Evolutionary conservation across 2,888 invertebrate genomes (phyloP).

Genomic region (Labia minor): DNA sequence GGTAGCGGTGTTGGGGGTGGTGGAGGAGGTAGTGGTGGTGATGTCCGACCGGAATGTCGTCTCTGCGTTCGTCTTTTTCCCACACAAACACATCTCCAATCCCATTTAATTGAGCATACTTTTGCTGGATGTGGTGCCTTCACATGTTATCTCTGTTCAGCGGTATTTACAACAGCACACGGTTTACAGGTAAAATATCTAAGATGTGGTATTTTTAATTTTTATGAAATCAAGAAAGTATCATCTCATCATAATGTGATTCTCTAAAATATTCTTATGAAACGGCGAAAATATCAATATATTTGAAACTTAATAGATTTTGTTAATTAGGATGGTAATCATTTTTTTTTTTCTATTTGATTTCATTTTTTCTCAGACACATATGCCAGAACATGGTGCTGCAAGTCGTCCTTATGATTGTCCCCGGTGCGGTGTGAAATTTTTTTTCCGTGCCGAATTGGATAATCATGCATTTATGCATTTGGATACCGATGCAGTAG

Average conservation of each 20-base stretch:
- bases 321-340: too few species aligned
- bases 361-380: conserved; percentile 47
- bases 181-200: conserved; percentile 50
- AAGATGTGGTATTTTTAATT: too few species aligned
- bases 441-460: conserved; percentile 82
- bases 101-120: conserved; percentile 84
- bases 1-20: too few species aligned
- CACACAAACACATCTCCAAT: conserved; percentile 70
- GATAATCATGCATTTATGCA: conserved; percentile 60
- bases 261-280: neutral
- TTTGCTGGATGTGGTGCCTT: conserved; percentile 75
- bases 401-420: conserved; percentile 79
- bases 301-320: too few species aligned
- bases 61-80: conserved; percentile 68
- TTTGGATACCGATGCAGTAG: conserved; percentile 25
- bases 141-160: conserved; percentile 79
- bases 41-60: conserved; percentile 56
- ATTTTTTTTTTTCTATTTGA: too few species aligned
- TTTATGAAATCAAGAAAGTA: too few species aligned
- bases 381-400: conserved; percentile 71
- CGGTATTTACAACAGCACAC: conserved; percentile 71
- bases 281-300: too few species aligned
- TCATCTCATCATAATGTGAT: neutral
- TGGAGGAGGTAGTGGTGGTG: too few species aligned
- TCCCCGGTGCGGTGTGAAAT: conserved; percentile 67